Conservation (phyloP, 1,140 invertebrate genomes). For the Pygmarrhopalites habei region DNA sequence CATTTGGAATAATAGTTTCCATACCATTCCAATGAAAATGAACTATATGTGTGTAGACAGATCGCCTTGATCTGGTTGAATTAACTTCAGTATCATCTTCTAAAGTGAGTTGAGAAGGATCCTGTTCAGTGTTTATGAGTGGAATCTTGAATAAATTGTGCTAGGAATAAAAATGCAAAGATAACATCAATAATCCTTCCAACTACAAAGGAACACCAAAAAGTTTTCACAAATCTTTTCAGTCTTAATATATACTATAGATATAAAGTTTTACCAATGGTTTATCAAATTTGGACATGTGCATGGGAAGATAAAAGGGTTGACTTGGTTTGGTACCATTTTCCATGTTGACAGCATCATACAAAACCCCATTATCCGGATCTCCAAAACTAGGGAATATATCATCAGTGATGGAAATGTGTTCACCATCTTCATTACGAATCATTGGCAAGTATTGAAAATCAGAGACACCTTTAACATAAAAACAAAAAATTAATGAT, state of each 20-base stretch:
- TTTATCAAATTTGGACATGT: conserved; percentile 7
- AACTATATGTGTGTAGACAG: conserved; percentile 26
- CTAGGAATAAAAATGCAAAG: too few species aligned
- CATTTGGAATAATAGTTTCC: conserved; percentile 45
- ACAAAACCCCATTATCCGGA: conserved; percentile 25
- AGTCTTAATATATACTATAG: too few species aligned
- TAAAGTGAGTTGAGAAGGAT: background rate
- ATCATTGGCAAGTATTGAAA: conserved; percentile 80
- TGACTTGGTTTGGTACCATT: conserved; percentile 1
- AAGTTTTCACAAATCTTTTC: too few species aligned
- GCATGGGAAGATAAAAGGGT: background rate
- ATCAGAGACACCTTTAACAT: conserved; percentile 67
- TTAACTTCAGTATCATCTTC: background rate
- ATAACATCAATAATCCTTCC: too few species aligned
- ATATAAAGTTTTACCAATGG: background rate
- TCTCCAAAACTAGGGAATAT: conserved; percentile 52
- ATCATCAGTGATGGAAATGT: conserved; percentile 57
- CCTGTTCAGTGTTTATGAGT: background rate
- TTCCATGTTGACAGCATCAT: conserved; percentile 33
- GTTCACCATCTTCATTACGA: conserved; percentile 42
- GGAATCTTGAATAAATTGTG: background rate
- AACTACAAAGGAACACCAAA: too few species aligned
- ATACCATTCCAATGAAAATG: conserved; percentile 16
- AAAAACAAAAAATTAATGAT: too few species aligned
- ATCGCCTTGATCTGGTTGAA: conserved; percentile 12